phyloP scores from a whole-genome alignment of 1,140 invertebrate species.

The Ptiloglossa arizonensis region DNA sequence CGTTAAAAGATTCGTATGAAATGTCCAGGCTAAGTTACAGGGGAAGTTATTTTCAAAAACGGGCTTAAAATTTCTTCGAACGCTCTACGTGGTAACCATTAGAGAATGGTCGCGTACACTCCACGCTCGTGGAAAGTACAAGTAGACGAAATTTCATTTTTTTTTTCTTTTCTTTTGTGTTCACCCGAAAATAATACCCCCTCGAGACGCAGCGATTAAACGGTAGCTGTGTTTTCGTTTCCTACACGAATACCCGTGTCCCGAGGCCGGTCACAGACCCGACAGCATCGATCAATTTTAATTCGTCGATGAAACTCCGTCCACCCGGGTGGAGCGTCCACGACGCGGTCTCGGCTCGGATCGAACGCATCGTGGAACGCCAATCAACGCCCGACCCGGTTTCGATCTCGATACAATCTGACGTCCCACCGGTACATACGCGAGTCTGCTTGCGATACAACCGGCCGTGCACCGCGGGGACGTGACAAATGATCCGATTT shows the following conservation, averaged over 20 bases:
- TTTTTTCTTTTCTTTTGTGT: too few relatives aligned
- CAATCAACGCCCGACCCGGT: conserved; percentile 62
- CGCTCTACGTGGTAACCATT: too few relatives aligned
- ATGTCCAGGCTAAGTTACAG: too few relatives aligned
- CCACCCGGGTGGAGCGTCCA: conserved; percentile 9
- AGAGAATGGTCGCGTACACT: too few relatives aligned
- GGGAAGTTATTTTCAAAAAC: too few relatives aligned
- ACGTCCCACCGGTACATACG: conserved; percentile 47
- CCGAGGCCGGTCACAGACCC: neutral
- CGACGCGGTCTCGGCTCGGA: conserved; percentile 37
- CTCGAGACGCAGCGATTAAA: too few relatives aligned
- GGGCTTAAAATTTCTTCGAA: too few relatives aligned
- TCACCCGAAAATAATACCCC: too few relatives aligned
- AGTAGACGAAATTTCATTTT: too few relatives aligned
- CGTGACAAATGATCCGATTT: conserved; percentile 69
- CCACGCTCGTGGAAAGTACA: too few relatives aligned
- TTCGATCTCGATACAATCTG: conserved; percentile 60
- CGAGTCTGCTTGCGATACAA: conserved; percentile 20
- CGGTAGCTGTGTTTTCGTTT: conserved; percentile 29
- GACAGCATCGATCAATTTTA: conserved; percentile 62
- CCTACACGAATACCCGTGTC: conserved; percentile 10
- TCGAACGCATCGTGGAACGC: conserved; percentile 54
- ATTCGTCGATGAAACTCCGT: conserved; percentile 51
- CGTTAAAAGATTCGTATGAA: too few relatives aligned
- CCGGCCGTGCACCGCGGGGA: conserved; percentile 25